Base-by-base conservation (phyloP, 2,113 vertebrate genomes). In the Paramisgurnus dabryanus region DNA sequence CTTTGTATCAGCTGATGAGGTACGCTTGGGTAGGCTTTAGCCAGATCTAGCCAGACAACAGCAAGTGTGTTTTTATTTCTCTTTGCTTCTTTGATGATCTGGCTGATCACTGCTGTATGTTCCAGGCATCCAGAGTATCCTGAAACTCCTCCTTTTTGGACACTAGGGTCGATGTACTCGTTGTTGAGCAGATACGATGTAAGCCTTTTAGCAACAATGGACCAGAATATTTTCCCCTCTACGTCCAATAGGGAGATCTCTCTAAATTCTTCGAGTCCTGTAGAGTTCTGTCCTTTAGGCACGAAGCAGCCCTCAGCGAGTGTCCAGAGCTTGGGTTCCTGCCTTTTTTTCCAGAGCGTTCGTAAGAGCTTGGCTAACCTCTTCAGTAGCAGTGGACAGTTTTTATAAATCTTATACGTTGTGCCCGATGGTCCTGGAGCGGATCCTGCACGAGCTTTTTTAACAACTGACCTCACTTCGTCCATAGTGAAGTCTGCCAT, bases 141-240 rank as follows among this genome's bases (percentile, higher is more conserved):
- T 66, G 60, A 61, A 41, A 77, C 61, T 47, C 40, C 27, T 67
- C 63, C 61, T 66, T 77, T 77, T 66, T 77, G 17, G 75, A 77
- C 60, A 77, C 74, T 65, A n/a, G 60, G 17, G 74, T 43, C 57
- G 7, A 77, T 22, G 12, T 77, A 65, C 22, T 22, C 22, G 22
- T 22, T 22, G 22, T 22, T 22, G 22, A 22, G 22, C 22, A 22
- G 22, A 22, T 77, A 77, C 43, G 79, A 34, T 74, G 69, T 80
- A 65, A 80, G 13, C 39, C 69, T 49, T 63, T 81, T 76, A n/a
- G 70, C 47, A 41, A 58, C 57, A 45, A 76, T 75, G 39, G 71
- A 75, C 34, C 77, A 79, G 66, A 79, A 79, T 79, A 65, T 66
- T 75, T 81, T 81, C 79, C 79, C 69, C 43, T 81, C 63, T n/a